Conservation (phyloP, 1,140 invertebrate genomes). For the Thaumetopoea pityocampa region DNA sequence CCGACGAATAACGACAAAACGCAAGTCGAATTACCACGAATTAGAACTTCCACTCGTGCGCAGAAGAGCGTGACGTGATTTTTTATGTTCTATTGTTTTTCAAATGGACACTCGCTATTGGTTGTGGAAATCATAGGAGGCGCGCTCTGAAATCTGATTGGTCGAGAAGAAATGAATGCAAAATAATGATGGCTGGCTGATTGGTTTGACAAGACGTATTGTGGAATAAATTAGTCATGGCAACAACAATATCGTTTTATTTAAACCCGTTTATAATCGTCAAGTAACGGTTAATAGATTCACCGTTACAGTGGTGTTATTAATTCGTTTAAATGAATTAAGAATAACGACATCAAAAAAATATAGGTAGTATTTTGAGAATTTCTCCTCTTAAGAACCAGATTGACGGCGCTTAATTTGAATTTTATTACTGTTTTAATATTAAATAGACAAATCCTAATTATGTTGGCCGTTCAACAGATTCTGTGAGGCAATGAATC, state of each 20-base stretch:
- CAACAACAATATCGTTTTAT: slow-evolving; percentile 19
- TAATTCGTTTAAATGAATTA: too few species aligned
- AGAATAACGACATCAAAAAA: too few species aligned
- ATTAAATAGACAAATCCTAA: too few species aligned
- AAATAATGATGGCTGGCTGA: slow-evolving; percentile 64
- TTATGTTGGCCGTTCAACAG: too few species aligned
- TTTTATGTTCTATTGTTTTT: slow-evolving; percentile 75
- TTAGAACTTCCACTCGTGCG: slow-evolving; percentile 41
- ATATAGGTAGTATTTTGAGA: too few species aligned
- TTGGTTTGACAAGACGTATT: slow-evolving; percentile 58
- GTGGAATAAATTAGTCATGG: slow-evolving; percentile 59
- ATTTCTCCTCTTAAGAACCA: too few species aligned
- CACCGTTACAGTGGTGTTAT: too few species aligned
- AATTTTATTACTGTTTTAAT: too few species aligned
- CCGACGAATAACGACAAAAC: slow-evolving; percentile 9
- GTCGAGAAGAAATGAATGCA: slow-evolving; percentile 49
- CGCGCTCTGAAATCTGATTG: slow-evolving; percentile 43
- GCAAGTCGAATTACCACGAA: slow-evolving; percentile 24
- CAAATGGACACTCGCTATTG: slow-evolving; percentile 52
- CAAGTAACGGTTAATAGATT: slow-evolving; percentile 17
- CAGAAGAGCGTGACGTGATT: slow-evolving; percentile 54
- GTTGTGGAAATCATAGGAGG: slow-evolving; percentile 44
- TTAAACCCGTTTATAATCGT: slow-evolving; percentile 27
- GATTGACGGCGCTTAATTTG: too few species aligned
- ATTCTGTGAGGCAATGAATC: too few species aligned